These are phyloP conservation scores for Arbacia lixula DNA, from an alignment of 53 echinoderm and acorn worm genomes.

Conservation along the genomic window DNA sequence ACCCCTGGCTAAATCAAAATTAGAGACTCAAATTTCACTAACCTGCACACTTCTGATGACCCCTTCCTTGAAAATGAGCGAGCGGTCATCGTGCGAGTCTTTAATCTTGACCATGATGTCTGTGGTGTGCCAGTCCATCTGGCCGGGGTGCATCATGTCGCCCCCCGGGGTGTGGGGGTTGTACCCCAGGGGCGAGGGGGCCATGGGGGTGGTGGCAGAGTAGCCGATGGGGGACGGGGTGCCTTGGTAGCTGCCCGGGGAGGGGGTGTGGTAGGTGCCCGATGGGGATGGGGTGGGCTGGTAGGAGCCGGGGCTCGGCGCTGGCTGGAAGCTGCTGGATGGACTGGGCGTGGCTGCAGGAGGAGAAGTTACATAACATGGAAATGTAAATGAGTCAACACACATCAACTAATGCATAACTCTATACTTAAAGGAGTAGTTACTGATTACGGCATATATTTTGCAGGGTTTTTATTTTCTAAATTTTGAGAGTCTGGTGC, in stretches of 20 bases:
- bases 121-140: conserved; percentile 83
- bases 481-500: no score
- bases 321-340: conserved; percentile 81
- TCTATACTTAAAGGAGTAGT: no score
- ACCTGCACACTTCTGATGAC: conserved; percentile 92
- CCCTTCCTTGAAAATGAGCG: conserved; percentile 84
- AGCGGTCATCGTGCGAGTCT: conserved; percentile 83
- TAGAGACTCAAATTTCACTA: conserved; percentile 10
- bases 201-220: conserved; percentile 90
- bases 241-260: conserved; percentile 81
- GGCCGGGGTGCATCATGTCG: conserved; percentile 56
- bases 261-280: conserved; percentile 78
- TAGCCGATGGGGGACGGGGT: conserved; percentile 88
- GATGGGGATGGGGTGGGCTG: conserved; percentile 88
- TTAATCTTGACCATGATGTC: conserved; percentile 90
- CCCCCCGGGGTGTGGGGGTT: conserved; percentile 93
- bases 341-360: conserved; percentile 87
- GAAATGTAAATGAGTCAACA: neutral
- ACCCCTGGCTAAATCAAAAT: neutral
- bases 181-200: conserved; percentile 88
- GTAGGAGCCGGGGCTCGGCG: conserved; percentile 95
- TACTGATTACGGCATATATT: no score
- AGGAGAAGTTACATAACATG: neutral
- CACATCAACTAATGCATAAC: no score
- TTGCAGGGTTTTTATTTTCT: no score